Evolutionary conservation across 2,797 vertebrate genomes (phyloP), one percentile per base, ranked within the genome.

Genomic region (Chaetodon trifasciatus): DNA sequence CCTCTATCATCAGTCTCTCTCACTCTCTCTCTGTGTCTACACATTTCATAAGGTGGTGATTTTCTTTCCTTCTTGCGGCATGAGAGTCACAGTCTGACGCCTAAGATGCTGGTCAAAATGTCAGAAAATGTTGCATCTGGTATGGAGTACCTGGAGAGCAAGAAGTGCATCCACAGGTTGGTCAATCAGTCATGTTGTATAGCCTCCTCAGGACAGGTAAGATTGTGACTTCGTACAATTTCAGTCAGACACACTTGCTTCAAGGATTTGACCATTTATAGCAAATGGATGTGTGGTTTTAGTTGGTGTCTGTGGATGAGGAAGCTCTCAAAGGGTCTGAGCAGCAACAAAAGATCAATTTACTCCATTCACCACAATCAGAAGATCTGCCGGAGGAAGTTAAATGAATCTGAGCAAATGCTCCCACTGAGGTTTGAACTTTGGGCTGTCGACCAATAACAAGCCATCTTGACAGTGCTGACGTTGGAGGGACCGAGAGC

Each of bases 131-230:
- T 98, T 0, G 97, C 97, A 0, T 95, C 97, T 0, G 98, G 98
- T 63, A 99, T 99, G 98, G 97, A 96, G 75, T 99, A 99, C 86
- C 93, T 99, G 93, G 98, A 97, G 87, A 96, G 92, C 94, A 98
- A 97, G 91, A 97, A 95, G 78, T 99, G 98, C 82, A 99, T 99
- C 90, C 98, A 99, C 92, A 96, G 98, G 98, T 99, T 88, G 46
- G 91, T 69, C 42, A 15, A 40, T 46, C 17, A 21, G 50, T 67
- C 66, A 24, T 32, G 1, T 52, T 3, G 21, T 55, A 11, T 0
- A 37, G 0, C 11, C 49, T 3, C 11, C 3, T 44, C 10, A 47
- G 9, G 3, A 42, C 65, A 39, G 58, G 35, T 12, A 52, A 24
- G n/a, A 37, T 9, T 62, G 7, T 56, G 62, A 24, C 35, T 47